Evolutionary conservation across 2,888 invertebrate genomes (phyloP).

Genomic region (Crossocerus cetratus): DNA sequence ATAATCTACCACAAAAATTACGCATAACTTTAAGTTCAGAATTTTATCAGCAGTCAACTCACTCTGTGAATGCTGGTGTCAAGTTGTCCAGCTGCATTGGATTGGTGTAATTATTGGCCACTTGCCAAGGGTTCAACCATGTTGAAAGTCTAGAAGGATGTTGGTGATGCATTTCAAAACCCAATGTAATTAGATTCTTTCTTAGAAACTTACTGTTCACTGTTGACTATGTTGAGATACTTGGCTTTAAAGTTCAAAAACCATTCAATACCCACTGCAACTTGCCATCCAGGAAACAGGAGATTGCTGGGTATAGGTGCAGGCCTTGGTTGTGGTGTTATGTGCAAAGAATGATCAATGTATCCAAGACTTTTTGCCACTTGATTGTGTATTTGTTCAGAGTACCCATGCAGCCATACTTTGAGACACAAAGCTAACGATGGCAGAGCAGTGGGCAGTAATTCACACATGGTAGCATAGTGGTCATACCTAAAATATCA

Average conservation of each 20-base stretch:
- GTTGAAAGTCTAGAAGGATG: conserved; percentile 79
- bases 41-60: conserved; percentile 69
- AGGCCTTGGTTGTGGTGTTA: conserved; percentile 75
- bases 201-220: conserved; percentile 78
- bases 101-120: conserved; percentile 82
- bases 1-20: conserved; percentile 73
- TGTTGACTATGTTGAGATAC: conserved; percentile 78
- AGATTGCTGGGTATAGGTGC: conserved; percentile 75
- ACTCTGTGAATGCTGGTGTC: conserved; percentile 80
- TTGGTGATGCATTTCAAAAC: background rate
- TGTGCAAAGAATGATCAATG: conserved; percentile 73
- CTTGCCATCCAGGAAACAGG: conserved; percentile 77
- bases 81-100: conserved; percentile 83
- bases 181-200: background rate
- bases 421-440: conserved; percentile 82
- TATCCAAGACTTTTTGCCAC: conserved; percentile 76
- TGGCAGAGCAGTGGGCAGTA: conserved; percentile 82
- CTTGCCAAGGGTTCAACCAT: conserved; percentile 86
- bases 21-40: background rate
- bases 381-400: conserved; percentile 76
- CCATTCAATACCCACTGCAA: conserved; percentile 78
- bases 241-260: conserved; percentile 78
- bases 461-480: conserved; percentile 84
- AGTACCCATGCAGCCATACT: conserved; percentile 78
- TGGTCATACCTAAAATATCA: conserved; percentile 82